Base-by-base conservation (phyloP, 2,113 vertebrate genomes). In the Dolichallabes microphthalmus region DNA sequence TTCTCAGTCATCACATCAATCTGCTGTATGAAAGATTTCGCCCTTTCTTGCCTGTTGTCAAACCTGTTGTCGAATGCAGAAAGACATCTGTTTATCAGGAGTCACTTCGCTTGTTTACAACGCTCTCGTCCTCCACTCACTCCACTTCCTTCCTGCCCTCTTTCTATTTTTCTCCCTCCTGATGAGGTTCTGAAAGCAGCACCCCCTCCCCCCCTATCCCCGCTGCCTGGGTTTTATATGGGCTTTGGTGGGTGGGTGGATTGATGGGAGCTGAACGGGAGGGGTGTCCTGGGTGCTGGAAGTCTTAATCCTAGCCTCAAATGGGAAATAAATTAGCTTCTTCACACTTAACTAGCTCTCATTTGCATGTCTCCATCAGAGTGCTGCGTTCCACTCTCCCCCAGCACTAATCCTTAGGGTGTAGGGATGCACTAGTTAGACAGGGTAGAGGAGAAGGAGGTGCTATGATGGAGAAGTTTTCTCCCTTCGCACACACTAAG, bases 251-350 rank as follows among this genome's bases (percentile, higher is more conserved):
- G 75, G 45, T 66, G 57, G 60, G 27, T 61, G 71, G 71, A 50
- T 82, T 82, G 74, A 64, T 79, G 35, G 53, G 20, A 69, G 61
- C 17, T 25, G 55, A 39, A 32, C n/a, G 5, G 50, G 58, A 76
- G 45, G 69, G 39, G 68, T 71, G 35, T 75, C 30, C 79, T 82
- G 57, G 79, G 79, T 93, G 93, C 94, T 95, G 93, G 93, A 95
- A 94, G 92, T 95, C 93, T 94, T 96, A 94, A 95, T 95, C 94
- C 94, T 90, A 90, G 93, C 93, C 92, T 93, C 88, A 95, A 96
- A 95, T 95, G 94, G 94, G 94, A 96, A 95, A 95, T 96, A 95
- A 96, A 96, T 96, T 93, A 95, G 94, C 93, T 94, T 95, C 94
- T 96, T 96, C 95, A 96, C 94, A 95, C 94, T 95, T 95, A 95